Percentiles rank a stretch among this genome's conserved stretches.
Conservation (phyloP, 2,888 invertebrate genomes). For the Aricia artaxerxes region DNA sequence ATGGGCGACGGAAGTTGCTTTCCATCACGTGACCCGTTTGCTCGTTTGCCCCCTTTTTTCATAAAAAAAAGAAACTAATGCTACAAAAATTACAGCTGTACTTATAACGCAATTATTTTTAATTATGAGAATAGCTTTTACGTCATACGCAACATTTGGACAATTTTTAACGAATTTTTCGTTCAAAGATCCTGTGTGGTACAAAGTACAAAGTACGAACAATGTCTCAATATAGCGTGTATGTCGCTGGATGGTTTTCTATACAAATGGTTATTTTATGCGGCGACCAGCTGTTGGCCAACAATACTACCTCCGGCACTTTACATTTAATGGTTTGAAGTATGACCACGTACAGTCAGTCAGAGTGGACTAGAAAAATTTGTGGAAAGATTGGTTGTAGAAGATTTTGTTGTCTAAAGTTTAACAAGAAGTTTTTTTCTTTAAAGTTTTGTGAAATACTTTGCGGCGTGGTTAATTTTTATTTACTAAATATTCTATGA, state of each 20-base stretch:
- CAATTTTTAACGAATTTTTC: not conserved
- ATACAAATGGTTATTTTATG: conserved; percentile 34
- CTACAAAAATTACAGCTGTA: too few relatives aligned
- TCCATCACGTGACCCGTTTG: too few relatives aligned
- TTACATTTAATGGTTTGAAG: conserved; percentile 31
- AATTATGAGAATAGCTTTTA: too few relatives aligned
- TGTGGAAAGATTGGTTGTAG: not conserved
- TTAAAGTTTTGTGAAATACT: not conserved
- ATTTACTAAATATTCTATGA: not conserved
- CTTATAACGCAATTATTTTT: too few relatives aligned
- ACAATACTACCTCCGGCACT: conserved; percentile 31
- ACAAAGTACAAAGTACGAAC: conserved; percentile 6
- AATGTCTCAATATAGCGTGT: conserved; percentile 26
- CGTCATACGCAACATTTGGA: not conserved
- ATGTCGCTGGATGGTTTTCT: conserved; percentile 25
- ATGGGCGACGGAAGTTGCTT: too few relatives aligned
- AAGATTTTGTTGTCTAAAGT: too few relatives aligned
- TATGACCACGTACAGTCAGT: conserved; percentile 12
- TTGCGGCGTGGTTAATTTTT: not conserved
- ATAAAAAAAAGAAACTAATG: too few relatives aligned
- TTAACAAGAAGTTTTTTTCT: too few relatives aligned
- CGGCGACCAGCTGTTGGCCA: conserved; percentile 29
- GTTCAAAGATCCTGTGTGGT: not conserved
- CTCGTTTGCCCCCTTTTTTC: too few relatives aligned
- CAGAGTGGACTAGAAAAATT: not conserved